Percentiles rank a stretch among this genome's conserved stretches.
These are phyloP conservation scores for Parascotia fuliginaria DNA, from an alignment of 2,888 invertebrate species.

Conservation along the genomic window DNA sequence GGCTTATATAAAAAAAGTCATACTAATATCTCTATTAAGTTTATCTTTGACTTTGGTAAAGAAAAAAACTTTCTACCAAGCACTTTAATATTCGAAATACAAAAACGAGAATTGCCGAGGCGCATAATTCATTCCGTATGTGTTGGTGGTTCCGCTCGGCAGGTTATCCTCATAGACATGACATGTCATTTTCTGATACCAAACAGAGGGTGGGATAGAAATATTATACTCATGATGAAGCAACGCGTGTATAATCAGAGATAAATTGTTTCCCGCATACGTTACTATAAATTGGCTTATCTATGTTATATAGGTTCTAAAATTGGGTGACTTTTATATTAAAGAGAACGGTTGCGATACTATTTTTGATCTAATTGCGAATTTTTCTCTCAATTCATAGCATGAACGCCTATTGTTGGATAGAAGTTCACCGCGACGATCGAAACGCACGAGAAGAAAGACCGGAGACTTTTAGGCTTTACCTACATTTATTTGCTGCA, in stretches of 20 bases:
- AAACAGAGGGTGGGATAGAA: constrained; percentile 22
- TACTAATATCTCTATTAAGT: no score
- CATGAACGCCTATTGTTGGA: no score
- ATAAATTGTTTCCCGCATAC: constrained; percentile 42
- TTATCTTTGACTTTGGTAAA: no score
- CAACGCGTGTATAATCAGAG: constrained; percentile 39
- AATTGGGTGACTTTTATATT: neutral
- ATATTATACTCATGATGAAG: constrained; percentile 29
- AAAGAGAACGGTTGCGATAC: constrained; percentile 2
- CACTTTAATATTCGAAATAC: neutral
- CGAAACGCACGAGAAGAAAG: no score
- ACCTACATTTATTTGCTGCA: no score
- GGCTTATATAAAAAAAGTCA: no score
- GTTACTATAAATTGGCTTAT: constrained; percentile 39
- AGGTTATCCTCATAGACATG: neutral
- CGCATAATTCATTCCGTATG: neutral
- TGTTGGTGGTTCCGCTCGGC: neutral
- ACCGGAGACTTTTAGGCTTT: no score
- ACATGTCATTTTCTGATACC: constrained; percentile 18
- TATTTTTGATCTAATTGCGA: neutral
- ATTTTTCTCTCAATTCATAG: no score
- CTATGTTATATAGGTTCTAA: constrained; percentile 7
- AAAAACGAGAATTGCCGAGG: neutral
- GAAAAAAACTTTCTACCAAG: no score
- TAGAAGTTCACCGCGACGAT: no score